These are phyloP conservation scores for Agrypnia vestita DNA, from an alignment of 1,140 invertebrate genomes.

Conservation along the genomic window DNA sequence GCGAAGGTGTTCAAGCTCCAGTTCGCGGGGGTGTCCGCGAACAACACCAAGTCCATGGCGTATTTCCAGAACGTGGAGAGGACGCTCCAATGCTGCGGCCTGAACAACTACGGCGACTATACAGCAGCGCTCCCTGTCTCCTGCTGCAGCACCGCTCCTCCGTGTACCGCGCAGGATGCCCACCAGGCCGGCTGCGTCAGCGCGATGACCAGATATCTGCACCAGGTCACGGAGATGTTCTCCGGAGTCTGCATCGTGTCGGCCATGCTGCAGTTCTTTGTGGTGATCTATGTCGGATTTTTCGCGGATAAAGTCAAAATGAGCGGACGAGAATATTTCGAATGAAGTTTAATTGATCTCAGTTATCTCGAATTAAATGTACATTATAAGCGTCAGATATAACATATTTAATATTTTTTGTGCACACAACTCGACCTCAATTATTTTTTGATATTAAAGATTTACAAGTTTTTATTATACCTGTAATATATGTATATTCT, in stretches of 20 bases:
- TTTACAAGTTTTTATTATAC: no score
- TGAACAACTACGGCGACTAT: background rate
- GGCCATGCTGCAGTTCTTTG: constrained; percentile 22
- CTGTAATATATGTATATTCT: no score
- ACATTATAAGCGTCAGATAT: no score
- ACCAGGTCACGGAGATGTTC: constrained; percentile 21
- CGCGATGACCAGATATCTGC: constrained; percentile 1
- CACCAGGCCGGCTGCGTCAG: constrained; percentile 5
- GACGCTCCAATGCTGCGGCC: constrained; percentile 15
- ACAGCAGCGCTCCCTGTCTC: background rate
- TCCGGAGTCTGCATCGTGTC: constrained; percentile 26
- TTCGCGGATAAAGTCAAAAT: constrained; percentile 42
- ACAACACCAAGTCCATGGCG: background rate
- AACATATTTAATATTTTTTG: no score
- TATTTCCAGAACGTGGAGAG: background rate
- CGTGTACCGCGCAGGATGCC: background rate
- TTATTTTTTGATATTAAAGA: no score
- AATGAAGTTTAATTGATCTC: background rate
- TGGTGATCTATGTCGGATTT: constrained; percentile 31
- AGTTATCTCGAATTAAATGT: no score
- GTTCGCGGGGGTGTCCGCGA: background rate
- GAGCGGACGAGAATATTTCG: background rate
- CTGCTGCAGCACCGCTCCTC: background rate
- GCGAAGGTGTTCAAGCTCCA: background rate
- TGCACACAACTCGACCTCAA: no score